These are phyloP conservation scores for Phortica magna DNA, from an alignment of 2,888 invertebrate species.

Conservation along the genomic window DNA sequence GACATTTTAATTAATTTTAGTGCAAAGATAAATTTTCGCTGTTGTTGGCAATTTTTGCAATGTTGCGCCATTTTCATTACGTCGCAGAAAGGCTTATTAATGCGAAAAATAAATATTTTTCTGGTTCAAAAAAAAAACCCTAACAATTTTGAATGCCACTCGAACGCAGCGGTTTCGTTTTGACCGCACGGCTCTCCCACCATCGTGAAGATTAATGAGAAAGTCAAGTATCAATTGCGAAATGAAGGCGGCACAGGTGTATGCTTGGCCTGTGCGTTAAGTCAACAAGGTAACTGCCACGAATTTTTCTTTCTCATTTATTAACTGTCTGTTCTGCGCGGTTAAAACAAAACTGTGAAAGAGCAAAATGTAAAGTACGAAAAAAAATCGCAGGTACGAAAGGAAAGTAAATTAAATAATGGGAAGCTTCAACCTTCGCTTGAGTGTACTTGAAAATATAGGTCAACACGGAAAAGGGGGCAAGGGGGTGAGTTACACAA, in stretches of 20 bases:
- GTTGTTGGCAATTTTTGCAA: neutral
- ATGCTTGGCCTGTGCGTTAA: too few species aligned
- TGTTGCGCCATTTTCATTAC: neutral
- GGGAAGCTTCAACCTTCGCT: neutral
- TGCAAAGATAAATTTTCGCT: too few species aligned
- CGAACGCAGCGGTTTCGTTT: neutral
- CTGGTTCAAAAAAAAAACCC: neutral
- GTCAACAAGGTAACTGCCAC: neutral
- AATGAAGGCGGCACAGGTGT: too few species aligned
- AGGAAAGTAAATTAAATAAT: constrained; percentile 2
- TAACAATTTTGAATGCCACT: neutral
- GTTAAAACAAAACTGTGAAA: neutral
- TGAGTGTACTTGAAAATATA: neutral
- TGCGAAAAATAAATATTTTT: constrained; percentile 6
- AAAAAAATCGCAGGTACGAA: neutral
- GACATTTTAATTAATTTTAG: too few species aligned
- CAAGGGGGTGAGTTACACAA: too few species aligned
- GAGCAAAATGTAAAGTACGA: neutral
- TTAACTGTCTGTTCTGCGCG: too few species aligned
- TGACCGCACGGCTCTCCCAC: too few species aligned
- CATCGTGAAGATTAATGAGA: too few species aligned
- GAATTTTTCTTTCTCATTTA: too few species aligned
- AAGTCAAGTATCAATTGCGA: too few species aligned
- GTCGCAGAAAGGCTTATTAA: neutral
- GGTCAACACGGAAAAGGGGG: too few species aligned